Evolutionary conservation across 1,140 invertebrate genomes (phyloP).

Genomic region (Triops longicaudatus): DNA sequence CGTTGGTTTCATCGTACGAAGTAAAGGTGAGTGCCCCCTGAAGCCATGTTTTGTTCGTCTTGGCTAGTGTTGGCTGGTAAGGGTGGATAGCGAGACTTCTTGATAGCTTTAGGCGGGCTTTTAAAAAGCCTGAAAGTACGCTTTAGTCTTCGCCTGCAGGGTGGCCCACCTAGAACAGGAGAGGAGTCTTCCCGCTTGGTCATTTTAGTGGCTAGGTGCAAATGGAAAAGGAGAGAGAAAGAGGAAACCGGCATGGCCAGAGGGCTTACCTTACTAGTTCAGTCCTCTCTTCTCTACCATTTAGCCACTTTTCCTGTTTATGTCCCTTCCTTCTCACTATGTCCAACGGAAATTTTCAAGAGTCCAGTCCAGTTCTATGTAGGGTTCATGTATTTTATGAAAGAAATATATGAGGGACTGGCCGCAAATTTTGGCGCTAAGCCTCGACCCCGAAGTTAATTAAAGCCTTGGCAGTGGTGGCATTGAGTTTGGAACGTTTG

Average conservation of each 20-base stretch:
- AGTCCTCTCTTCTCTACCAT: background rate
- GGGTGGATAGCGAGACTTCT: background rate
- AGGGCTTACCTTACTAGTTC: background rate
- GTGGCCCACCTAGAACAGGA: background rate
- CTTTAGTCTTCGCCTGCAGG: background rate
- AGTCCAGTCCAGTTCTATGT: background rate
- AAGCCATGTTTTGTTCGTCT: background rate
- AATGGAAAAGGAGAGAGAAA: background rate
- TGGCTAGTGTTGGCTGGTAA: background rate
- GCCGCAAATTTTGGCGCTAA: background rate
- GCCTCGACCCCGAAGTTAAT: background rate
- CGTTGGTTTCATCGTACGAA: background rate
- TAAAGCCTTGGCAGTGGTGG: background rate
- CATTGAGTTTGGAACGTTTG: background rate
- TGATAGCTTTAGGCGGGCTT: background rate
- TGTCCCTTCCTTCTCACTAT: background rate
- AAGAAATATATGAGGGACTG: background rate
- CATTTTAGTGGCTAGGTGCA: slow-evolving; percentile 1
- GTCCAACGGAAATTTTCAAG: background rate
- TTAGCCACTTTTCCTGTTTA: background rate
- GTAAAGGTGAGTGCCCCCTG: background rate
- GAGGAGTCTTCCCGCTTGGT: background rate
- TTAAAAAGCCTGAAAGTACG: background rate
- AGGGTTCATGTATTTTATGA: background rate
- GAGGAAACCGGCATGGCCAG: background rate